Conservation (phyloP, 2,113 vertebrate genomes). For the Megalops atlanticus region DNA sequence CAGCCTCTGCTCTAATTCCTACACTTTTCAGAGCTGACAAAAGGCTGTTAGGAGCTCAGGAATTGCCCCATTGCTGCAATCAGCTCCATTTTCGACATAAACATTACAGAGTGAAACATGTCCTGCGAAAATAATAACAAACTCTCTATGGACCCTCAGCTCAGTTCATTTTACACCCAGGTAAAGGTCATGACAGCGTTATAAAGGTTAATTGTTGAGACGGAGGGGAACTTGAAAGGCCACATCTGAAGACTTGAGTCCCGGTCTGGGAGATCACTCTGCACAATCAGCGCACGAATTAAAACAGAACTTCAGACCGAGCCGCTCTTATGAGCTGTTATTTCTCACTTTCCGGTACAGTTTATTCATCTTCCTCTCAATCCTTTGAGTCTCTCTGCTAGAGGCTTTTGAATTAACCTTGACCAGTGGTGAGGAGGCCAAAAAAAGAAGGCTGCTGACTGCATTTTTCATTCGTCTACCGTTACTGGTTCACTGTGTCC, state of each 20-base stretch:
- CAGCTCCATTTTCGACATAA: too few relatives aligned
- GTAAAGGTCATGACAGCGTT: not conserved
- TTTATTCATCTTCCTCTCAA: not conserved
- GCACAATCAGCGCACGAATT: not conserved
- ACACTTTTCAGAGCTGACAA: too few relatives aligned
- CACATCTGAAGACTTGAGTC: not conserved
- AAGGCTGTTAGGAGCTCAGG: too few relatives aligned
- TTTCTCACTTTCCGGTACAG: not conserved
- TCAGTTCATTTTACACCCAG: not conserved
- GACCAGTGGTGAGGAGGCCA: not conserved
- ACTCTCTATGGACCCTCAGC: not conserved
- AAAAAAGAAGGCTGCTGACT: not conserved
- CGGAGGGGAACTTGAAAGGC: not conserved
- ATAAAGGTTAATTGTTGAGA: conserved; percentile 6
- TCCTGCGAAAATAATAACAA: conserved; percentile 4
- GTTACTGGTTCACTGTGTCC: not conserved
- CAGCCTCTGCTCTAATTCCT: too few relatives aligned
- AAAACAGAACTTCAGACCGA: not conserved
- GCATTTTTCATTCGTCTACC: not conserved
- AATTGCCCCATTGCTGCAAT: too few relatives aligned
- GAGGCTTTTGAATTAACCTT: conserved; percentile 18
- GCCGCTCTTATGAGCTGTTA: not conserved
- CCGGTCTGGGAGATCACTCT: not conserved
- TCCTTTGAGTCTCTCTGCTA: not conserved
- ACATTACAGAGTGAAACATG: not conserved